Percentiles rank a stretch among this genome's conserved stretches.
Conservation (phyloP, 2,113 vertebrate genomes). For the Lota lota region DNA sequence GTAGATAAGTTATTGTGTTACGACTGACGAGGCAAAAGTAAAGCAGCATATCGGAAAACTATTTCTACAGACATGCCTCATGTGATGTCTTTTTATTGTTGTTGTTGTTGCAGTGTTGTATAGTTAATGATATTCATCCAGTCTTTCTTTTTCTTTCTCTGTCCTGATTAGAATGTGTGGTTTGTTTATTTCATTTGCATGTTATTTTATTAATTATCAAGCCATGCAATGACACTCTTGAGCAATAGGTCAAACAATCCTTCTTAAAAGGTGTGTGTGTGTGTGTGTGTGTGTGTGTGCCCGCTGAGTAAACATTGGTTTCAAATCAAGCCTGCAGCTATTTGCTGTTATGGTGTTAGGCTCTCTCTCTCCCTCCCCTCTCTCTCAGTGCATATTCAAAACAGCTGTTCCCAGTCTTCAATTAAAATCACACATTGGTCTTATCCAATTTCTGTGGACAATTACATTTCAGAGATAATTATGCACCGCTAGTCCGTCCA, state of each 20-base stretch:
- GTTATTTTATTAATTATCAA: not conserved
- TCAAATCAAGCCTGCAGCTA: slow-evolving; percentile 42
- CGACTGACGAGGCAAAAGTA: no score
- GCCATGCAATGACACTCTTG: no score
- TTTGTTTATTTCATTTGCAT: no score
- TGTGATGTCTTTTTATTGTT: no score
- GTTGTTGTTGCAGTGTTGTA: no score
- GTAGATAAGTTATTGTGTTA: no score
- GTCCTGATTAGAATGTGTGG: no score
- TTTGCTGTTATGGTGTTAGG: slow-evolving; percentile 36
- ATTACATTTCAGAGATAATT: slow-evolving; percentile 2
- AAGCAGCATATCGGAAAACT: no score
- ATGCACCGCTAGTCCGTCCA: not conserved
- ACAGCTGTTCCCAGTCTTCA: slow-evolving; percentile 40
- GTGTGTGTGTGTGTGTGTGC: slow-evolving; percentile 18
- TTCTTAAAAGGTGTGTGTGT: not conserved
- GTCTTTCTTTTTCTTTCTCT: no score
- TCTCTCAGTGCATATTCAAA: slow-evolving; percentile 29
- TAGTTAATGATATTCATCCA: no score
- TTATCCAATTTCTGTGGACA: slow-evolving; percentile 9
- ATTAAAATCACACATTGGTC: slow-evolving; percentile 16
- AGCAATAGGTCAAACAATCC: no score
- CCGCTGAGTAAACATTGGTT: slow-evolving; percentile 26
- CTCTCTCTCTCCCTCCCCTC: not conserved
- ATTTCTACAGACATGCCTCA: no score